Percentiles rank a stretch among this genome's conserved stretches.
Conservation (phyloP, 2,797 vertebrate genomes). For the Mergus octosetaceus region DNA sequence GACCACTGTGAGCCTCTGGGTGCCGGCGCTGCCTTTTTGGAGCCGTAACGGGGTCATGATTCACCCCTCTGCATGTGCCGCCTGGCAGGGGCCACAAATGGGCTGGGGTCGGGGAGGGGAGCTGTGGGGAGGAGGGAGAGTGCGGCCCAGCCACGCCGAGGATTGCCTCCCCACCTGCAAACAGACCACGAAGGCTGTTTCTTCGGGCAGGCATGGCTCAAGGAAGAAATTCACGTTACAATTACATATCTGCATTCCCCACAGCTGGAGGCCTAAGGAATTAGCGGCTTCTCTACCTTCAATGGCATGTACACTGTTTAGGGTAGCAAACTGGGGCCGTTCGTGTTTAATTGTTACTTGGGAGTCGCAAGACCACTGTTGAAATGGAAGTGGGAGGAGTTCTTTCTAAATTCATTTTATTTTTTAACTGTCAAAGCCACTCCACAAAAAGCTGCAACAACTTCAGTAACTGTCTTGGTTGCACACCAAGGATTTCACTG, state of each 20-base stretch:
- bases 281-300: not conserved
- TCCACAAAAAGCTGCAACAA: constrained; percentile 71
- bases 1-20: not conserved
- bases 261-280: not conserved
- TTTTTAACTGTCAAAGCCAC: constrained; percentile 62
- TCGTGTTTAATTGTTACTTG: not conserved
- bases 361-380: constrained; percentile 27
- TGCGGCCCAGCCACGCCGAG: not conserved
- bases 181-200: not conserved
- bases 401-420: constrained; percentile 59
- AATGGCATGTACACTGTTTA: not conserved
- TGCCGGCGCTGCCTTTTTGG: not conserved
- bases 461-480: constrained; percentile 79
- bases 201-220: fast-evolving
- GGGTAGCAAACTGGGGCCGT: not conserved
- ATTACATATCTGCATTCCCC: not conserved
- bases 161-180: fast-evolving
- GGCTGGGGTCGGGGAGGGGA: not conserved
- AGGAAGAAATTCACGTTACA: constrained; percentile 4
- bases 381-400: constrained; percentile 59
- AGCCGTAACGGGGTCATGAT: not conserved
- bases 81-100: fast-evolving
- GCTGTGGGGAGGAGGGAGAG: not conserved
- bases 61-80: not conserved
- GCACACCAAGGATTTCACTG: constrained; percentile 80